Percentiles rank a stretch among this genome's conserved stretches.
phyloP scores from a whole-genome alignment of 2,113 vertebrate species.

The Pteruthius melanotis region DNA sequence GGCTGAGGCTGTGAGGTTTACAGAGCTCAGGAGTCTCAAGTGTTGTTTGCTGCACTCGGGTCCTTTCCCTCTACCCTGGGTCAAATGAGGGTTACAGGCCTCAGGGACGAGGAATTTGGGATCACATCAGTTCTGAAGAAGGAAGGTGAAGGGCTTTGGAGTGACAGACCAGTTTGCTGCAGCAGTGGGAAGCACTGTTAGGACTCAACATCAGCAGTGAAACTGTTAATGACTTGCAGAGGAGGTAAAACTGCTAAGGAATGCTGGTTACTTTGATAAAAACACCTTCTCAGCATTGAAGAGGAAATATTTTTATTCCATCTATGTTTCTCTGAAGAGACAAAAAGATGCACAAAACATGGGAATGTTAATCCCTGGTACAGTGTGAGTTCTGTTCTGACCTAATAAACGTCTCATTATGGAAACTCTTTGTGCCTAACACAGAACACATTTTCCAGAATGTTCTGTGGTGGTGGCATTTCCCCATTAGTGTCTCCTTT shows the following conservation, averaged over 20 bases:
- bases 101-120: background rate
- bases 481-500: background rate
- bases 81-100: background rate
- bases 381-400: background rate
- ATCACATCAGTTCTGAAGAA: background rate
- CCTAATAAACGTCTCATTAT: background rate
- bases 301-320: background rate
- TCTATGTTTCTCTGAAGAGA: background rate
- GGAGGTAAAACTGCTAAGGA: background rate
- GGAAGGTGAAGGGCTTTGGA: background rate
- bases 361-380: background rate
- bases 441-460: background rate
- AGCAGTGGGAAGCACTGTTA: background rate
- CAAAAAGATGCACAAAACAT: background rate
- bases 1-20: accelerated
- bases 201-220: background rate
- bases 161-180: background rate
- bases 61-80: background rate
- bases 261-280: background rate
- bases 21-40: background rate
- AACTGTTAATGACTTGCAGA: background rate
- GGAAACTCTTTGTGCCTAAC: background rate
- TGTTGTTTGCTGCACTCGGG: background rate
- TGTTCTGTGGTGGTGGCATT: background rate
- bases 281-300: background rate